Conservation (phyloP, 2,888 invertebrate species). For the Parnassius apollo region DNA sequence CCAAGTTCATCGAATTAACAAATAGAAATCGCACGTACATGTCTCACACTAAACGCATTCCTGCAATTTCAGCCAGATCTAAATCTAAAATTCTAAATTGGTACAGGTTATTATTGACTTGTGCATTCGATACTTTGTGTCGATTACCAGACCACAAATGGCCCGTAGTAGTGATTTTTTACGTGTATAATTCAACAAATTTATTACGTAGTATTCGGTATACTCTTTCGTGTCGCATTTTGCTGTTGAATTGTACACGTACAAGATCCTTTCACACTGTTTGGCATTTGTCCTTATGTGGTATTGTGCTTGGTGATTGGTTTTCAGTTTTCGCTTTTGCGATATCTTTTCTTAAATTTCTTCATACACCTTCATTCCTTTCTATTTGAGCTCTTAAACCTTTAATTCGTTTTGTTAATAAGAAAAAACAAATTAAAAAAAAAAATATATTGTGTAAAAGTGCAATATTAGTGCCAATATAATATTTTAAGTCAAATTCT, state of each 20-base stretch:
- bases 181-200: background rate
- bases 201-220: background rate
- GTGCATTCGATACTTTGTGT: conserved; percentile 14
- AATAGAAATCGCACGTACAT: no score
- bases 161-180: conserved; percentile 7
- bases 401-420: no score
- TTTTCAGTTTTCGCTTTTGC: conserved; percentile 23
- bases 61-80: background rate
- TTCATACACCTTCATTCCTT: conserved; percentile 6
- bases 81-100: background rate
- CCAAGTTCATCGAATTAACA: conserved; percentile 3
- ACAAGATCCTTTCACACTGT: conserved; percentile 15
- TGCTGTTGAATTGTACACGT: background rate
- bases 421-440: no score
- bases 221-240: background rate
- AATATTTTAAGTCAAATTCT: no score
- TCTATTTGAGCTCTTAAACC: no score
- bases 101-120: conserved; percentile 2
- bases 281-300: conserved; percentile 9
- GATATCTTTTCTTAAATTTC: conserved; percentile 6
- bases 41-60: background rate
- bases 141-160: background rate
- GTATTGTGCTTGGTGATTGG: conserved; percentile 21
- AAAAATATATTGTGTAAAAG: no score
- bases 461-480: no score